Evolutionary conservation across 1,140 invertebrate genomes (phyloP).

Genomic region (Nomia melanderi): DNA sequence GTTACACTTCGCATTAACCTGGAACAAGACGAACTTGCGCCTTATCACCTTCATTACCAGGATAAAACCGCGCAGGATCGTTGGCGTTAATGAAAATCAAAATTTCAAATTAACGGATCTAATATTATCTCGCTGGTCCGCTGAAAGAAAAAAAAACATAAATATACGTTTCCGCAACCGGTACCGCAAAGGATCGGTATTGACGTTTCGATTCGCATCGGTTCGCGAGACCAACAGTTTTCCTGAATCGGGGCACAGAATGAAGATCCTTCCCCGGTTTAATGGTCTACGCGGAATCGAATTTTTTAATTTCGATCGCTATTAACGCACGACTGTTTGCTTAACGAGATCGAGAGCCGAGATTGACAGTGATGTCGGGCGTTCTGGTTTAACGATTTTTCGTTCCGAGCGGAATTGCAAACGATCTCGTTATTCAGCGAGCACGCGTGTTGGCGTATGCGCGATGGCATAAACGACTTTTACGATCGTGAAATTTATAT

Average conservation of each 20-base stretch:
- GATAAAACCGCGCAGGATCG: too few relatives aligned
- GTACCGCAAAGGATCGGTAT: too few relatives aligned
- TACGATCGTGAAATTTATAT: conserved; percentile 48
- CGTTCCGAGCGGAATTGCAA: conserved; percentile 11
- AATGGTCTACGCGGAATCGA: background rate
- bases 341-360: conserved; percentile 15
- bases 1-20: too few relatives aligned
- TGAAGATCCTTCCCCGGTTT: background rate
- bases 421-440: conserved; percentile 37
- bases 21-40: too few relatives aligned
- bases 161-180: too few relatives aligned
- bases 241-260: background rate
- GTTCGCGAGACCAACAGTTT: background rate
- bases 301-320: conserved; percentile 15
- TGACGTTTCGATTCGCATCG: too few relatives aligned
- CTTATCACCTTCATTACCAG: too few relatives aligned
- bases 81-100: too few relatives aligned
- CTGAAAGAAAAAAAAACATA: too few relatives aligned
- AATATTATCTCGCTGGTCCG: too few relatives aligned
- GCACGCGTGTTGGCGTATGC: conserved; percentile 21
- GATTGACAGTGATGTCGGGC: background rate
- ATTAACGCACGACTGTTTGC: background rate
- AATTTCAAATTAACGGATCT: too few relatives aligned
- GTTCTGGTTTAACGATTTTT: conserved; percentile 30
- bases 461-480: conserved; percentile 42